Evolutionary conservation across 2,888 invertebrate species (phyloP).

Genomic region (Chloromyia formosa): DNA sequence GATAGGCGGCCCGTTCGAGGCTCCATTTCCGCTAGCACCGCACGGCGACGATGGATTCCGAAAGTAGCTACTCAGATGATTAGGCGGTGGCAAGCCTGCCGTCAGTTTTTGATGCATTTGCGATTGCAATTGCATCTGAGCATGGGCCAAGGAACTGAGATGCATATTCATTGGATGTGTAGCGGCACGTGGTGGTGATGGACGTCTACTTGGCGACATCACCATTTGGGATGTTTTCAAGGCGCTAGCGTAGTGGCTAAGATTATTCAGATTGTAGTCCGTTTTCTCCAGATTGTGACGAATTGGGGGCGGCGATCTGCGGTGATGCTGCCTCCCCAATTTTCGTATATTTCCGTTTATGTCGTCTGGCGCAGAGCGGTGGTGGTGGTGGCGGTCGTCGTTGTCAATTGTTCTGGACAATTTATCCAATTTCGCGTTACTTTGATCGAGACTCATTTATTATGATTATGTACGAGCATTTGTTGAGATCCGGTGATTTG

Average conservation of each 20-base stretch:
- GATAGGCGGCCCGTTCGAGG: slow-evolving; percentile 22
- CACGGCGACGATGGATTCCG: slow-evolving; percentile 59
- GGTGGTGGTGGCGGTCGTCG: not conserved
- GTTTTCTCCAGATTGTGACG: not conserved
- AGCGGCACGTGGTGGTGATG: slow-evolving; percentile 69
- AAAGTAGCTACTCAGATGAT: slow-evolving; percentile 58
- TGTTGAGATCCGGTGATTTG: not conserved
- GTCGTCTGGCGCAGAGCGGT: not conserved
- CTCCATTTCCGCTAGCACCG: slow-evolving; percentile 41
- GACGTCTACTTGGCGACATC: slow-evolving; percentile 75
- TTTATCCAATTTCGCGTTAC: slow-evolving; percentile 49
- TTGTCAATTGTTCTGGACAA: slow-evolving; percentile 13
- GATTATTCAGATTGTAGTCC: slow-evolving; percentile 22
- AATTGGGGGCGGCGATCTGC: not conserved
- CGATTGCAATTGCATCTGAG: slow-evolving; percentile 62
- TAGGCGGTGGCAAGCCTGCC: slow-evolving; percentile 55
- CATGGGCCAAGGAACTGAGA: slow-evolving; percentile 60
- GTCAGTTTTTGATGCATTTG: slow-evolving; percentile 63
- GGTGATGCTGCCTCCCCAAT: not conserved
- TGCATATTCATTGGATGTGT: slow-evolving; percentile 65
- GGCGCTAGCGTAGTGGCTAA: slow-evolving; percentile 37
- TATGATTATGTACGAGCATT: slow-evolving; percentile 2
- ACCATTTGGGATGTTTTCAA: slow-evolving; percentile 61
- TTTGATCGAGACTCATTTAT: slow-evolving; percentile 51
- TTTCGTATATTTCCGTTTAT: not conserved